A percentile compares a stretch with the other conserved stretches of the same genome.
phyloP scores from a whole-genome alignment of 53 echinoderm and acorn worm genomes.

The Antedon mediterranea region DNA sequence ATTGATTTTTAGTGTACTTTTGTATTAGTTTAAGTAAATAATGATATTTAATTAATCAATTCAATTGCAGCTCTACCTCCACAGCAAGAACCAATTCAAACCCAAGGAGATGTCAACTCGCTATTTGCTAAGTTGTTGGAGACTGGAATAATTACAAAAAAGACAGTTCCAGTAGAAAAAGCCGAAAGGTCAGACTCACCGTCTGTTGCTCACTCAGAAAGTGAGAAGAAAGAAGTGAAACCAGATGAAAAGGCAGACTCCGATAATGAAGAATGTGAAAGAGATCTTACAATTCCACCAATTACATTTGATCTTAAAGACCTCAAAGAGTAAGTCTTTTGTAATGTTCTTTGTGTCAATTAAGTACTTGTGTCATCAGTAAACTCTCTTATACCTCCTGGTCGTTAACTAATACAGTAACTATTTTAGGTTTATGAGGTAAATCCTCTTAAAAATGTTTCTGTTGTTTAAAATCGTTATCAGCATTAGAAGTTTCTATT shows the following conservation, averaged over 20 bases:
- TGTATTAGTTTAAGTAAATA: too few relatives aligned
- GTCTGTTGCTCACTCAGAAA: not conserved
- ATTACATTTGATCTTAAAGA: conserved; percentile 34
- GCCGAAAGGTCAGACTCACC: conserved; percentile 45
- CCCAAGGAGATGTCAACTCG: conserved; percentile 59
- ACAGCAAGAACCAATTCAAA: conserved; percentile 1
- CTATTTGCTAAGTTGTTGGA: conserved; percentile 66
- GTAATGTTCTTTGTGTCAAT: too few relatives aligned
- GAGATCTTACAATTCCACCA: conserved; percentile 35
- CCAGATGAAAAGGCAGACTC: conserved; percentile 18
- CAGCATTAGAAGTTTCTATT: too few relatives aligned
- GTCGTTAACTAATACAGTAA: too few relatives aligned
- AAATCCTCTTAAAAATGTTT: too few relatives aligned
- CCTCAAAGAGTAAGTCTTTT: conserved; percentile 44
- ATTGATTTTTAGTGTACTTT: too few relatives aligned
- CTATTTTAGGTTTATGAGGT: too few relatives aligned
- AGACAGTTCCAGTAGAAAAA: not conserved
- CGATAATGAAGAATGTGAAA: conserved; percentile 10
- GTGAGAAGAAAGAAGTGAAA: conserved; percentile 2
- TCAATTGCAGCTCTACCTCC: conserved; percentile 11
- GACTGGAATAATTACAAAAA: conserved; percentile 42
- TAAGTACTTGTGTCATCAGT: too few relatives aligned
- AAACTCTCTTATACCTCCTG: too few relatives aligned
- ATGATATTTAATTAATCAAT: too few relatives aligned
- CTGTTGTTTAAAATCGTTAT: too few relatives aligned